Conservation (phyloP, 1,140 invertebrate species). For the Helicoverpa armigera region DNA sequence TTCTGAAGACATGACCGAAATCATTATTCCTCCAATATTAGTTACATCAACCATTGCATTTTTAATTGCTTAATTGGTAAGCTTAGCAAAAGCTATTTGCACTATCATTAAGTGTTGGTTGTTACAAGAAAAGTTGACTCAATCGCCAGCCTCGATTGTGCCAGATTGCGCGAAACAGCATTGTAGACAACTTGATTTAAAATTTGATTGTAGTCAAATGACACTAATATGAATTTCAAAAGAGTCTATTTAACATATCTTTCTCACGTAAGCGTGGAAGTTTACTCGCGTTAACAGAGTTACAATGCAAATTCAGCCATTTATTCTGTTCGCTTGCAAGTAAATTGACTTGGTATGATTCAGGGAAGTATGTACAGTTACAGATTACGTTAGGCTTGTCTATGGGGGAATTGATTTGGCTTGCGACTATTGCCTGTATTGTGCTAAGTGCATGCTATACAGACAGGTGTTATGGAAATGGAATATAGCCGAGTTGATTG, state of each 20-base stretch:
- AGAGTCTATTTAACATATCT: slow-evolving; percentile 39
- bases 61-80: no score
- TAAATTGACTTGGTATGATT: slow-evolving; percentile 37
- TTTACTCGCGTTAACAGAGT: slow-evolving; percentile 6
- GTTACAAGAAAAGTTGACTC: neutral
- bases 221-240: slow-evolving; percentile 36
- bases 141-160: neutral
- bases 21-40: no score
- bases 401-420: neutral
- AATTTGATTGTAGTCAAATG: slow-evolving; percentile 25
- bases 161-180: neutral
- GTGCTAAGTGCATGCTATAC: neutral
- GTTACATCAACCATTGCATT: no score
- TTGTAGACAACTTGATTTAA: slow-evolving; percentile 10
- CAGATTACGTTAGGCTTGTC: slow-evolving; percentile 9
- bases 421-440: neutral
- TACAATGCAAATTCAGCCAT: slow-evolving; percentile 41
- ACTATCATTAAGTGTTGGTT: neutral
- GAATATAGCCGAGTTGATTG: neutral
- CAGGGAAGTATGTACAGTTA: slow-evolving; percentile 18
- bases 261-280: slow-evolving; percentile 36
- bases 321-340: slow-evolving; percentile 30
- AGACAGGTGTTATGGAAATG: slow-evolving; percentile 15
- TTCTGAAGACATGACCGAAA: no score
- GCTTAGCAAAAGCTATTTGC: no score